phyloP scores from a whole-genome alignment of 2,888 invertebrate genomes.

The Taphrorychus bicolor region DNA sequence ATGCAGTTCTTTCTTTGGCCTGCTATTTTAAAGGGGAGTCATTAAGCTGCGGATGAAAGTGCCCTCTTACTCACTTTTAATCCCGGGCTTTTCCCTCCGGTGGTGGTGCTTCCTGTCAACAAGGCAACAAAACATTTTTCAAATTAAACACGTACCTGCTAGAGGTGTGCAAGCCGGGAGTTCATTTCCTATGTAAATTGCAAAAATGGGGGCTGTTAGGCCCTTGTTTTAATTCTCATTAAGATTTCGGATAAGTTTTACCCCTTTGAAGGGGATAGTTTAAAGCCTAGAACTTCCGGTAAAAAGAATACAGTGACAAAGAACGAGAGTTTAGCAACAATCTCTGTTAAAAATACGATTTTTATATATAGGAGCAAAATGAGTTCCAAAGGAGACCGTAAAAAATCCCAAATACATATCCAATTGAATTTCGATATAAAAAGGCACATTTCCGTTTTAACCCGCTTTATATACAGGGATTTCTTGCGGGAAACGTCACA shows the following conservation, averaged over 20 bases:
- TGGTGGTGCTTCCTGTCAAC: slow-evolving; percentile 13
- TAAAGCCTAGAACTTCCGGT: background rate
- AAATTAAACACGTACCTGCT: slow-evolving; percentile 9
- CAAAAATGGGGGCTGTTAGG: slow-evolving; percentile 13
- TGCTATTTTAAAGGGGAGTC: background rate
- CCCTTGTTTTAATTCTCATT: slow-evolving; percentile 3
- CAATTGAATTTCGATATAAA: slow-evolving; percentile 17
- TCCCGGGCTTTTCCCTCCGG: background rate
- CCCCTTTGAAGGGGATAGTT: background rate
- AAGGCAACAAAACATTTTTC: slow-evolving; percentile 18
- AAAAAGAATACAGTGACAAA: no score
- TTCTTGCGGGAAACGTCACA: background rate
- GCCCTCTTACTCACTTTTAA: background rate
- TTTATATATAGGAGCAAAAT: no score
- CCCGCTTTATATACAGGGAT: slow-evolving; percentile 10
- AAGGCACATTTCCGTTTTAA: slow-evolving; percentile 9
- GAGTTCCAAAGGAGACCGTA: no score
- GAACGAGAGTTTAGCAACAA: no score
- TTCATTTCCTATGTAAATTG: slow-evolving; percentile 18
- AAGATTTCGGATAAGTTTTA: slow-evolving; percentile 8
- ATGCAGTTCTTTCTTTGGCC: background rate
- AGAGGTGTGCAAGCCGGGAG: slow-evolving; percentile 1
- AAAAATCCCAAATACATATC: background rate
- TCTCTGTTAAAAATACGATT: no score
- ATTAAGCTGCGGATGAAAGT: background rate